Evolutionary conservation across 2,888 invertebrate species (phyloP).

Genomic region (Orgyia antiqua): DNA sequence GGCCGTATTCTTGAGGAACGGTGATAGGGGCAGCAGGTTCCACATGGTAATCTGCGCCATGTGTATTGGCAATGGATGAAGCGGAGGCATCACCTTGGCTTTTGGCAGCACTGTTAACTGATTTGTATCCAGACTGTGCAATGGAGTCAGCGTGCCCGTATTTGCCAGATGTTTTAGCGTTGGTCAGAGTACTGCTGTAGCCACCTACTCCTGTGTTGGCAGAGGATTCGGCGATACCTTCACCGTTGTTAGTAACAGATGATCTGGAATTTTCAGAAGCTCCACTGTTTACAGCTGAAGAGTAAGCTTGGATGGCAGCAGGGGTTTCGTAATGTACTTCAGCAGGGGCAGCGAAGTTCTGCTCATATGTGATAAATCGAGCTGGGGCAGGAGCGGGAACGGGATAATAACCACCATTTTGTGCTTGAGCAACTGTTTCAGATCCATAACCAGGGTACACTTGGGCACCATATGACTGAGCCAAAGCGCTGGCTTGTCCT

Average conservation of each 20-base stretch:
- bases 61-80: slow-evolving; percentile 39
- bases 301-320: slow-evolving; percentile 38
- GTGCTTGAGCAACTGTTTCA: slow-evolving; percentile 26
- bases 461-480: slow-evolving; percentile 14
- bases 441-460: slow-evolving; percentile 18
- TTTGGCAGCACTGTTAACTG: slow-evolving; percentile 41
- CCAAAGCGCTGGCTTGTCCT: slow-evolving; percentile 33
- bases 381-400: slow-evolving; percentile 53
- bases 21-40: slow-evolving; percentile 20
- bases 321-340: slow-evolving; percentile 28
- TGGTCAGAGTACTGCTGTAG: slow-evolving; percentile 44
- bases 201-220: slow-evolving; percentile 44
- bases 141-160: slow-evolving; percentile 53
- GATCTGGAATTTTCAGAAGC: slow-evolving; percentile 42
- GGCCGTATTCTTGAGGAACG: slow-evolving; percentile 12
- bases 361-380: slow-evolving; percentile 53
- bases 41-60: slow-evolving; percentile 26
- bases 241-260: slow-evolving; percentile 40
- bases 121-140: slow-evolving; percentile 42
- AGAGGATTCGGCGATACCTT: slow-evolving; percentile 46
- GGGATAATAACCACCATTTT: slow-evolving; percentile 40
- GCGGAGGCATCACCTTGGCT: slow-evolving; percentile 48
- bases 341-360: slow-evolving; percentile 40
- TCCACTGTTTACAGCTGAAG: slow-evolving; percentile 43
- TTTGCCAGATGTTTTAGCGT: slow-evolving; percentile 46